Evolutionary conservation across 2,797 vertebrate genomes (phyloP).

Genomic region (Knipowitschia caucasica): DNA sequence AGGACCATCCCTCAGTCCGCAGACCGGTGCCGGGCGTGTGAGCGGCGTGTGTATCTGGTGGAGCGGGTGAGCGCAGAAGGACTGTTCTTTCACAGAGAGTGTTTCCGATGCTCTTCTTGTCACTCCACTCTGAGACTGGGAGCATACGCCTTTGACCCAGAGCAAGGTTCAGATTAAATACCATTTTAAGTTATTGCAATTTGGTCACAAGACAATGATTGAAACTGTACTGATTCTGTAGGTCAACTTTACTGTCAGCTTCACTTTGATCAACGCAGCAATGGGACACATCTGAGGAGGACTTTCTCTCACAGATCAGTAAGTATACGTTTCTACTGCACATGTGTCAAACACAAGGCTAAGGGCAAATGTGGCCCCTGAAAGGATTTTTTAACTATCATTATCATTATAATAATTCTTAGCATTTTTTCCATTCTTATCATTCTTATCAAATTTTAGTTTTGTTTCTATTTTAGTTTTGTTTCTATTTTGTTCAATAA

Average conservation of each 20-base stretch:
- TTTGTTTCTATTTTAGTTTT: too few relatives aligned
- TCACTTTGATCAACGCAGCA: conserved; percentile 88
- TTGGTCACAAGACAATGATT: not conserved
- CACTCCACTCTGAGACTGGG: conserved; percentile 82
- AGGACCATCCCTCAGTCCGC: conserved; percentile 80
- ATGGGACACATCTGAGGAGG: conserved; percentile 77
- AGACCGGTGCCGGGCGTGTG: conserved; percentile 88
- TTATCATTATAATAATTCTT: too few relatives aligned
- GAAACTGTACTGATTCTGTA: conserved; percentile 59
- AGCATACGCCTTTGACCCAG: conserved; percentile 85
- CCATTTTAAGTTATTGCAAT: not conserved
- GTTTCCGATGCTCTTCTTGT: conserved; percentile 90
- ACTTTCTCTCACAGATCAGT: conserved; percentile 72
- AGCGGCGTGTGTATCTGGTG: conserved; percentile 90
- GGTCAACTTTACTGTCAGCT: conserved; percentile 95
- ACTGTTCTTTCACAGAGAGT: conserved; percentile 94
- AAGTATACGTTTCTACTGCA: conserved; percentile 37
- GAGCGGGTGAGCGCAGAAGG: conserved; percentile 91
- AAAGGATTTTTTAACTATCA: too few relatives aligned
- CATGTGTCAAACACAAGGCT: too few relatives aligned
- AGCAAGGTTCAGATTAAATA: conserved; percentile 79
- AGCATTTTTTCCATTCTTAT: too few relatives aligned
- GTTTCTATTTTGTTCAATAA: too few relatives aligned
- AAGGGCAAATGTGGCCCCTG: too few relatives aligned
- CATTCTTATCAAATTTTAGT: too few relatives aligned